These are phyloP conservation scores for Panagrolaimus sp. DNA, from an alignment of 1,140 invertebrate species.

Conservation along the genomic window DNA sequence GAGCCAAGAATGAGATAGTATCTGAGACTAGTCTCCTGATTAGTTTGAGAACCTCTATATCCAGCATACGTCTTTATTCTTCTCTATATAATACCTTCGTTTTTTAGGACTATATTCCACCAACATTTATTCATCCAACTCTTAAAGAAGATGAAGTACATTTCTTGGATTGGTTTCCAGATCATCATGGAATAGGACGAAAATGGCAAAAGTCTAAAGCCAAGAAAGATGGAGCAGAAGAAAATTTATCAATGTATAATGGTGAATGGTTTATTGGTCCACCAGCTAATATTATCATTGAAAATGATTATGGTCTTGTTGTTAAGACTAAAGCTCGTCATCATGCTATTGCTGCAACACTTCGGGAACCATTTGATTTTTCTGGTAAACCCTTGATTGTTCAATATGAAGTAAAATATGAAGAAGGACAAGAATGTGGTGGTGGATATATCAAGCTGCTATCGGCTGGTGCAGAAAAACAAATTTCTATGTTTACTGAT, in stretches of 20 bases:
- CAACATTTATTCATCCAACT: conserved; percentile 27
- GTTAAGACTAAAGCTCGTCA: conserved; percentile 91
- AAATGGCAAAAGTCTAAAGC: conserved; percentile 82
- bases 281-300: conserved; percentile 70
- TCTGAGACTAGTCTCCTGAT: no score
- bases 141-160: conserved; percentile 64
- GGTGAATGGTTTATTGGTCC: conserved; percentile 73
- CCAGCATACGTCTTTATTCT: neutral
- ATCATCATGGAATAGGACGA: conserved; percentile 69
- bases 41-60: no score
- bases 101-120: conserved; percentile 34
- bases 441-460: conserved; percentile 94
- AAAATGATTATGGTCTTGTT: conserved; percentile 79
- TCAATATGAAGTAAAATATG: conserved; percentile 69
- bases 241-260: conserved; percentile 12
- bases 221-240: conserved; percentile 61
- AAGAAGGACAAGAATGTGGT: conserved; percentile 96
- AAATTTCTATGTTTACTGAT: conserved; percentile 74
- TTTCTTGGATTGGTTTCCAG: conserved; percentile 82
- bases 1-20: no score
- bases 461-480: conserved; percentile 52
- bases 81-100: neutral
- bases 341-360: conserved; percentile 79
- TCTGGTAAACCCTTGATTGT: conserved; percentile 78
- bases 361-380: conserved; percentile 79